Percentiles rank a stretch among this genome's conserved stretches.
Evolutionary conservation across 2,113 vertebrate genomes (phyloP).

Genomic region (Piprites chloris): DNA sequence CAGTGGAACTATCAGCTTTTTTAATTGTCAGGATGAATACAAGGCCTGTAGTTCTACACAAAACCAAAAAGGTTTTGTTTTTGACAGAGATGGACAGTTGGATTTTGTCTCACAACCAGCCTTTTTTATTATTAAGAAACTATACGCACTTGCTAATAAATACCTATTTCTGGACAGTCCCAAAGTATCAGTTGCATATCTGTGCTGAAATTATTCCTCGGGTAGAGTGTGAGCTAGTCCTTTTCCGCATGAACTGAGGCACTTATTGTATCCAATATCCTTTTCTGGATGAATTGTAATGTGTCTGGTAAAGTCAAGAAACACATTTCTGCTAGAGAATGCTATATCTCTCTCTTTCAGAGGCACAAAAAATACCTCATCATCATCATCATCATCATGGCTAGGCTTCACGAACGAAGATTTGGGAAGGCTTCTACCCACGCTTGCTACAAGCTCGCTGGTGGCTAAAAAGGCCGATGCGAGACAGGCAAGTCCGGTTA

Average conservation of each 20-base stretch:
- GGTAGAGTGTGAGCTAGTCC: not conserved
- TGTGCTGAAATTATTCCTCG: not conserved
- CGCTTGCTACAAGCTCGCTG: too few species aligned
- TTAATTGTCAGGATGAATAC: not conserved
- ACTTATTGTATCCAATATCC: rapidly evolving
- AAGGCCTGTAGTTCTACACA: not conserved
- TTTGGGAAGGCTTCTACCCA: too few species aligned
- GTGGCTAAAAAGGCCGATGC: too few species aligned
- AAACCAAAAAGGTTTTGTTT: not conserved
- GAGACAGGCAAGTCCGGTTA: too few species aligned
- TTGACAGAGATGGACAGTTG: not conserved
- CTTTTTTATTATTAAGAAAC: not conserved
- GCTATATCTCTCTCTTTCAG: not conserved
- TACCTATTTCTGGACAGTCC: not conserved
- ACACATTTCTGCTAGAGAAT: not conserved
- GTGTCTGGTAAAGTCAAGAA: not conserved
- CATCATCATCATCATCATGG: too few species aligned
- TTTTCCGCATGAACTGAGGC: not conserved
- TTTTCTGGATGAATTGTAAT: not conserved
- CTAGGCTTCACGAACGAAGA: too few species aligned
- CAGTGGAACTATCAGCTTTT: not conserved
- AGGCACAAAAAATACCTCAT: not conserved
- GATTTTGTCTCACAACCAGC: not conserved
- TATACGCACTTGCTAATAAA: not conserved
- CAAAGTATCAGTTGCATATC: not conserved